These are phyloP conservation scores for Mamestra brassicae DNA, from an alignment of 2,888 invertebrate genomes.

Conservation along the genomic window DNA sequence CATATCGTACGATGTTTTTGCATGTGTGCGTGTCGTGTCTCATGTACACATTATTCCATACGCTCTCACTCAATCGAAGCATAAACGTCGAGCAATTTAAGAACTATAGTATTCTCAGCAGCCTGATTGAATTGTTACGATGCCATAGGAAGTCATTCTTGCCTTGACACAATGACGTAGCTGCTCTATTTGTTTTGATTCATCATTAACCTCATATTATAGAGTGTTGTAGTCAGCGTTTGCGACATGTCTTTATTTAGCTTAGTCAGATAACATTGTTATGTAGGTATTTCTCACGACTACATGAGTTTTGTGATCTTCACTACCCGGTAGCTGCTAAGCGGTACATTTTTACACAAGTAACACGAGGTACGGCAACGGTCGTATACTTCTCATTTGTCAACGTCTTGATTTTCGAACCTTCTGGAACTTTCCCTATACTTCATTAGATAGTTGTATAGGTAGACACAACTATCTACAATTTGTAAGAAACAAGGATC, in stretches of 20 bases:
- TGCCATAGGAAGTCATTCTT: conserved; percentile 84
- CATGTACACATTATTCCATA: conserved; percentile 73
- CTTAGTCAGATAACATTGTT: conserved; percentile 45
- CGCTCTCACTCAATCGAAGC: conserved; percentile 79
- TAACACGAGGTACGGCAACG: conserved; percentile 1
- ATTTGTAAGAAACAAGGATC: conserved; percentile 50
- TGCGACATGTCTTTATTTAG: conserved; percentile 56
- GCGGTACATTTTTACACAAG: conserved; percentile 7
- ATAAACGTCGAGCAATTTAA: conserved; percentile 86
- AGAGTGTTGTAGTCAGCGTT: conserved; percentile 35
- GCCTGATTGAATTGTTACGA: conserved; percentile 85
- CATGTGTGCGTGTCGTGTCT: conserved; percentile 77
- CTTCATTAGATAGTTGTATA: conserved; percentile 17
- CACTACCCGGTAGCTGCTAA: conserved; percentile 30
- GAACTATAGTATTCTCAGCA: conserved; percentile 76
- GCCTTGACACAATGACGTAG: conserved; percentile 81
- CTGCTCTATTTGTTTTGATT: conserved; percentile 75
- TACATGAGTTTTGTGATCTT: conserved; percentile 31
- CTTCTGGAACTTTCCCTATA: conserved; percentile 46
- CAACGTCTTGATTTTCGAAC: conserved; percentile 23
- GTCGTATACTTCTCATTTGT: conserved; percentile 17
- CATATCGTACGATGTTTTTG: conserved; percentile 87
- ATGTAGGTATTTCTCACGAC: conserved; percentile 58
- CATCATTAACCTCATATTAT: conserved; percentile 68
- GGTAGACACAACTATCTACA: conserved; percentile 18